These are phyloP conservation scores for Drosophila pullipes DNA, from an alignment of 2,888 invertebrate genomes.

Conservation along the genomic window DNA sequence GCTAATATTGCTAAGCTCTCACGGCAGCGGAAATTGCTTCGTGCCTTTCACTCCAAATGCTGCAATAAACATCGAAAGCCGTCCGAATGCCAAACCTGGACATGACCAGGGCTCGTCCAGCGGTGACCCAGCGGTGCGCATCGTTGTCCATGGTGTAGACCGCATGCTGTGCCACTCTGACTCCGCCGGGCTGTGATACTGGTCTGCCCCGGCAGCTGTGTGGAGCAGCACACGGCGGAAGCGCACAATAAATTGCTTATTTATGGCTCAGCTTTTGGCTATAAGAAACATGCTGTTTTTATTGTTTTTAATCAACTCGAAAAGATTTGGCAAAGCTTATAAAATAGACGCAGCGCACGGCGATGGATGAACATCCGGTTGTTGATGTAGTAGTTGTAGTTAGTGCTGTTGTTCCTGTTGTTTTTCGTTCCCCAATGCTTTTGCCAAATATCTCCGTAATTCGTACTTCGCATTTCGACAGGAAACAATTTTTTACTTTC, in stretches of 20 bases:
- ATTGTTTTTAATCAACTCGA: constrained; percentile 84
- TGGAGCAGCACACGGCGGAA: constrained; percentile 77
- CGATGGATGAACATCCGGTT: constrained; percentile 70
- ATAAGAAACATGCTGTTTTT: constrained; percentile 81
- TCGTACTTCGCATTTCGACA: constrained; percentile 47
- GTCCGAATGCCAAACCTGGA: constrained; percentile 72
- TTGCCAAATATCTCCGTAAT: constrained; percentile 13
- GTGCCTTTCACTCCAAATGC: constrained; percentile 79
- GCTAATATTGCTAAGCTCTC: constrained; percentile 78
- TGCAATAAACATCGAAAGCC: constrained; percentile 80
- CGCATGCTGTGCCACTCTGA: constrained; percentile 59
- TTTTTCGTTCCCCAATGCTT: constrained; percentile 31
- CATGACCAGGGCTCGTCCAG: constrained; percentile 42
- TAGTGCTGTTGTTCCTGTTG: constrained; percentile 25
- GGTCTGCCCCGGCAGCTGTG: constrained; percentile 38
- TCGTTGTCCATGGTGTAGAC: constrained; percentile 37
- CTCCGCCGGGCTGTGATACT: constrained; percentile 17
- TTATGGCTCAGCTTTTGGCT: constrained; percentile 81
- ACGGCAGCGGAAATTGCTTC: constrained; percentile 78
- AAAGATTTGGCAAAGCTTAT: constrained; percentile 78
- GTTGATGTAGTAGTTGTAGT: constrained; percentile 26
- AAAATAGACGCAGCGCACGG: constrained; percentile 71
- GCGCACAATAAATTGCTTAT: constrained; percentile 83
- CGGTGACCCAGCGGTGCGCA: constrained; percentile 37
- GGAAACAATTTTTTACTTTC: constrained; percentile 69